Conservation (phyloP, 1,140 invertebrate species). For the Drosophila sturtevanti region DNA sequence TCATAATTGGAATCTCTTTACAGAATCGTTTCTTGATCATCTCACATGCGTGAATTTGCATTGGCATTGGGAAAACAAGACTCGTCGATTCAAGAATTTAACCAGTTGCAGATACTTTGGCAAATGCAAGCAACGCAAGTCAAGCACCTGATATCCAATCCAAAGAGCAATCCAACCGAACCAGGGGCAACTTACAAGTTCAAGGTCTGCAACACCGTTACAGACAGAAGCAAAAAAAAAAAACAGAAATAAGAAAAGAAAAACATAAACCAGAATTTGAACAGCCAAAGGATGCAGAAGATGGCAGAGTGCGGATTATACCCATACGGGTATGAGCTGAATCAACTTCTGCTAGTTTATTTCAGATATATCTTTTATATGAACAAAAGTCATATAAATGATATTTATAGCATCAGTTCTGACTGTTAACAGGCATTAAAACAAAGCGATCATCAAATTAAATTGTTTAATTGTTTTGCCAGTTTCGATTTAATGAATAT, state of each 20-base stretch:
- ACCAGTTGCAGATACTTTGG: constrained; percentile 9
- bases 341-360: constrained; percentile 26
- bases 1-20: not conserved
- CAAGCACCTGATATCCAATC: constrained; percentile 26
- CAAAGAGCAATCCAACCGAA: constrained; percentile 21
- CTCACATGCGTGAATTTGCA: not conserved
- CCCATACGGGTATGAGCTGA: not conserved
- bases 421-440: constrained; percentile 35
- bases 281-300: constrained; percentile 34
- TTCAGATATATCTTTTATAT: constrained; percentile 35
- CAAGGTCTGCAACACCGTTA: constrained; percentile 57
- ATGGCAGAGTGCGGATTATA: not conserved
- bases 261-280: constrained; percentile 29
- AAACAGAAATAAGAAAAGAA: not conserved
- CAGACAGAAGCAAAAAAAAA: constrained; percentile 9
- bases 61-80: not conserved
- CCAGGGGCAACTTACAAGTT: constrained; percentile 55
- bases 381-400: constrained; percentile 39
- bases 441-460: constrained; percentile 33
- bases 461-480: constrained; percentile 41
- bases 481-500: constrained; percentile 41
- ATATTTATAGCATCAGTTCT: constrained; percentile 32
- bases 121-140: not conserved
- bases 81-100: not conserved
- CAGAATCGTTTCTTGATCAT: not conserved